These are phyloP conservation scores for Patella depressa DNA, from an alignment of 2,888 invertebrate genomes.

Conservation along the genomic window DNA sequence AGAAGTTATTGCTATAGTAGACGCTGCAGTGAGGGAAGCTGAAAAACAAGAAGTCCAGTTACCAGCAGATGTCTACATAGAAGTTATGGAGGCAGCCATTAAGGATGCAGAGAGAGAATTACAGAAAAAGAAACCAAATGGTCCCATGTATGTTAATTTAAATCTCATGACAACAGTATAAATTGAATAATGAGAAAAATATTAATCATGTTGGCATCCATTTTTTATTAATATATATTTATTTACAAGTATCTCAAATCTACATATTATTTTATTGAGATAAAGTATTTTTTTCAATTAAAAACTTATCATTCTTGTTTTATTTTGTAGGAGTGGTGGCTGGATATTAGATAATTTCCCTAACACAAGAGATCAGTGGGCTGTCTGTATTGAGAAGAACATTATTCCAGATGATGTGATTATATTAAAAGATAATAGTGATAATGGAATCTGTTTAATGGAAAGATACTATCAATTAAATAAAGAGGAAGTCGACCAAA, in stretches of 20 bases:
- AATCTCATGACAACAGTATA: not conserved
- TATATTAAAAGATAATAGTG: conserved; percentile 62
- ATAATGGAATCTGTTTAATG: conserved; percentile 58
- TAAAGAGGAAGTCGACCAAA: conserved; percentile 55
- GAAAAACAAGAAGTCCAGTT: conserved; percentile 55
- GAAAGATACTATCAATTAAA: conserved; percentile 64
- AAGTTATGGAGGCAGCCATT: conserved; percentile 66
- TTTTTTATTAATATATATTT: not conserved
- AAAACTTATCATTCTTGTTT: not conserved
- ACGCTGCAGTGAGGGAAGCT: conserved; percentile 62
- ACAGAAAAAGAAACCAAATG: conserved; percentile 54
- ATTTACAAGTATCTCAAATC: not conserved
- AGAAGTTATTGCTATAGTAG: conserved; percentile 66
- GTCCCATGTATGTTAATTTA: conserved; percentile 56
- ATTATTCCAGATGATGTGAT: conserved; percentile 69
- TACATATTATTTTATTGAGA: conserved; percentile 5
- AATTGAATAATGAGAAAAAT: not conserved
- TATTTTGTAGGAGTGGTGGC: conserved; percentile 61
- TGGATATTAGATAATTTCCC: conserved; percentile 72
- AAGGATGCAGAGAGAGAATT: conserved; percentile 62
- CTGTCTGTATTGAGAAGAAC: conserved; percentile 64
- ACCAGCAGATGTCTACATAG: conserved; percentile 63
- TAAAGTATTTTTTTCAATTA: not conserved
- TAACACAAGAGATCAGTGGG: conserved; percentile 68
- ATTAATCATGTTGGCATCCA: not conserved